phyloP scores from a whole-genome alignment of 2,797 vertebrate species.

The Gobionotothen gibberifrons region DNA sequence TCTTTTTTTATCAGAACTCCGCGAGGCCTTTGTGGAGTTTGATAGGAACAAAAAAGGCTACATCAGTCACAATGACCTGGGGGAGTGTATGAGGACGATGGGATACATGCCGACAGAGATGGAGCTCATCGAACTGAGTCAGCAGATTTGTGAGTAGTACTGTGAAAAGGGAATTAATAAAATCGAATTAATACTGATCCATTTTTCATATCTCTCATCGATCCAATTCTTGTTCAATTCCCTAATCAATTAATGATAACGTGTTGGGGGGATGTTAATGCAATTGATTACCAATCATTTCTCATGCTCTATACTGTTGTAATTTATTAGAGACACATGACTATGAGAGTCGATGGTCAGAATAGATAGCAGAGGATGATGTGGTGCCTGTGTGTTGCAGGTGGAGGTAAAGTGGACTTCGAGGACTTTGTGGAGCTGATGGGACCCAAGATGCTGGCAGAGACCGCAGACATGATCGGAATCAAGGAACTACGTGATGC shows the following conservation, averaged over 20 bases:
- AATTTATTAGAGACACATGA: background rate
- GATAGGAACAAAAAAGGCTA: slow-evolving; percentile 92
- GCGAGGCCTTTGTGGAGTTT: slow-evolving; percentile 94
- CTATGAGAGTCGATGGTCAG: background rate
- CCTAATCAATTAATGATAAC: too few relatives aligned
- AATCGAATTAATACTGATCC: too few relatives aligned
- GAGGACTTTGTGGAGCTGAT: slow-evolving; percentile 97
- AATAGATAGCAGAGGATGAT: background rate
- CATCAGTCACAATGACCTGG: slow-evolving; percentile 92
- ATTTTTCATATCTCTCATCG: too few relatives aligned
- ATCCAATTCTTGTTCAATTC: too few relatives aligned
- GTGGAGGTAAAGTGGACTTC: slow-evolving; percentile 93
- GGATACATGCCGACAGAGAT: slow-evolving; percentile 99
- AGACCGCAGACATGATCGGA: slow-evolving; percentile 96
- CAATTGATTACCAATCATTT: background rate
- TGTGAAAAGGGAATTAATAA: too few relatives aligned
- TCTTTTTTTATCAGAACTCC: slow-evolving; percentile 86
- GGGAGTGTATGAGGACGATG: slow-evolving; percentile 98
- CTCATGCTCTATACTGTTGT: background rate
- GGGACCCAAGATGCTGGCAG: slow-evolving; percentile 96
- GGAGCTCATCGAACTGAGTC: slow-evolving; percentile 97
- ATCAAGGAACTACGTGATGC: slow-evolving; percentile 93
- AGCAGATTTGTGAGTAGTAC: slow-evolving; percentile 90
- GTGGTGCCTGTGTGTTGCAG: slow-evolving; percentile 42
- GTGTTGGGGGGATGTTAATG: background rate